Percentiles rank a stretch among this genome's conserved stretches.
phyloP scores from a whole-genome alignment of 1,140 invertebrate genomes.

The Tetramorium alpestre region DNA sequence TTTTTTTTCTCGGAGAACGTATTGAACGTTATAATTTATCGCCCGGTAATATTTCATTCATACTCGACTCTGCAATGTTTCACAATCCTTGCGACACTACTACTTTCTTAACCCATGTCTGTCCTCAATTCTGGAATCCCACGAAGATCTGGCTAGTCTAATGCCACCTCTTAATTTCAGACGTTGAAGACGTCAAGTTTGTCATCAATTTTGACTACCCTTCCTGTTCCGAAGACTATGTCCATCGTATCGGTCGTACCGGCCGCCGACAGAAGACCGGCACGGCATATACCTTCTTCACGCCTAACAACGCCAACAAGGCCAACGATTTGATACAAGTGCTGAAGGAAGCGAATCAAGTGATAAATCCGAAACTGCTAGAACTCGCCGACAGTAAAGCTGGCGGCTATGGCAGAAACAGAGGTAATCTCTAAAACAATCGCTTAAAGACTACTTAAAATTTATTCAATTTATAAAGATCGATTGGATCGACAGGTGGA shows the following conservation, averaged over 20 bases:
- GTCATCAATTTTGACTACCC: slow-evolving; percentile 99
- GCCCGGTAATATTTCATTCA: slow-evolving; percentile 30
- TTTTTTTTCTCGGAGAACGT: slow-evolving; percentile 61
- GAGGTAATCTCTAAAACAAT: slow-evolving; percentile 74
- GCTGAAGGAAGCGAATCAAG: slow-evolving; percentile 97
- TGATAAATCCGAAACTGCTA: slow-evolving; percentile 90
- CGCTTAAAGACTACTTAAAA: background rate
- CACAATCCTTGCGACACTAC: slow-evolving; percentile 62
- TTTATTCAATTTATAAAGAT: background rate
- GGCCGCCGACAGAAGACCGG: slow-evolving; percentile 97
- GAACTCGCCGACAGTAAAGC: slow-evolving; percentile 87
- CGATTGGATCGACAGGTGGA: slow-evolving; percentile 72
- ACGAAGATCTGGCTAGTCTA: slow-evolving; percentile 20
- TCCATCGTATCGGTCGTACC: slow-evolving; percentile 99
- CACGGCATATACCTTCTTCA: slow-evolving; percentile 99
- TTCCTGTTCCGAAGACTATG: slow-evolving; percentile 99
- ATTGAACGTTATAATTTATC: slow-evolving; percentile 42
- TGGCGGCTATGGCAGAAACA: slow-evolving; percentile 80
- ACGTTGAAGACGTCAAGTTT: slow-evolving; percentile 99
- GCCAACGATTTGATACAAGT: slow-evolving; percentile 97
- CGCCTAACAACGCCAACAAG: slow-evolving; percentile 96
- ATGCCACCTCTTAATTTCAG: slow-evolving; percentile 87
- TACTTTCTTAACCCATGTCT: slow-evolving; percentile 67
- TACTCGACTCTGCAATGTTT: slow-evolving; percentile 50
- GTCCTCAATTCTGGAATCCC: slow-evolving; percentile 42